phyloP scores from a whole-genome alignment of 2,888 invertebrate genomes.

The Pedicia rivosa region DNA sequence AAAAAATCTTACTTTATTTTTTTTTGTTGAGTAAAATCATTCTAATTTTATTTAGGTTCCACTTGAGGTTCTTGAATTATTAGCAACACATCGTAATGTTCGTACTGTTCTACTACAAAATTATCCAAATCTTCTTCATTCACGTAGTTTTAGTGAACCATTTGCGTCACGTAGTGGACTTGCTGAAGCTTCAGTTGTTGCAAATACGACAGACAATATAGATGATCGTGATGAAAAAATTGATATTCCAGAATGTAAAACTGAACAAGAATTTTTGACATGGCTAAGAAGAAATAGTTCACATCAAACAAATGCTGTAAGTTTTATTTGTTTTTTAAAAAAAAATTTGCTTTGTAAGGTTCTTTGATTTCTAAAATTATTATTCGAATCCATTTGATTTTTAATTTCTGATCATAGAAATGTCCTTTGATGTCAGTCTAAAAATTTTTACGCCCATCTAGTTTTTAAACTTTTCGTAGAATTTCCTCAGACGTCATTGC shows the following conservation, averaged over 20 bases:
- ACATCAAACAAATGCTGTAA: too few relatives aligned
- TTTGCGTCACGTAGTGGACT: slow-evolving; percentile 15
- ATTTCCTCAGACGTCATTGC: too few relatives aligned
- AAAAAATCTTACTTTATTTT: background rate
- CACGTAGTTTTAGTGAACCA: slow-evolving; percentile 53
- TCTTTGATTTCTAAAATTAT: too few relatives aligned
- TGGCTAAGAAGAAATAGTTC: slow-evolving; percentile 10
- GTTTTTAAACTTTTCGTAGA: too few relatives aligned
- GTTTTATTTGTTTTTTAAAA: too few relatives aligned
- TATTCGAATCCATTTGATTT: too few relatives aligned
- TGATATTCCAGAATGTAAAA: background rate
- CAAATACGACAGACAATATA: slow-evolving; percentile 1
- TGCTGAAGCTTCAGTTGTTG: background rate
- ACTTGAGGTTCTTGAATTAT: slow-evolving; percentile 54
- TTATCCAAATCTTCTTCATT: slow-evolving; percentile 56
- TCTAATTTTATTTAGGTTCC: slow-evolving; percentile 31
- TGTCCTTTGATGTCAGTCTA: too few relatives aligned
- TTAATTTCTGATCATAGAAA: too few relatives aligned
- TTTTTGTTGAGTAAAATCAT: background rate
- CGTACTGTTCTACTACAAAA: slow-evolving; percentile 57
- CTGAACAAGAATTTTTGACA: slow-evolving; percentile 12
- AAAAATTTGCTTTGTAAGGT: too few relatives aligned
- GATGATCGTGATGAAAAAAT: background rate
- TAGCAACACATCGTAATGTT: slow-evolving; percentile 50
- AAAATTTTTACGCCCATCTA: too few relatives aligned